Evolutionary conservation across 2,888 invertebrate genomes (phyloP).

Genomic region (Ichneumoninae sp.): DNA sequence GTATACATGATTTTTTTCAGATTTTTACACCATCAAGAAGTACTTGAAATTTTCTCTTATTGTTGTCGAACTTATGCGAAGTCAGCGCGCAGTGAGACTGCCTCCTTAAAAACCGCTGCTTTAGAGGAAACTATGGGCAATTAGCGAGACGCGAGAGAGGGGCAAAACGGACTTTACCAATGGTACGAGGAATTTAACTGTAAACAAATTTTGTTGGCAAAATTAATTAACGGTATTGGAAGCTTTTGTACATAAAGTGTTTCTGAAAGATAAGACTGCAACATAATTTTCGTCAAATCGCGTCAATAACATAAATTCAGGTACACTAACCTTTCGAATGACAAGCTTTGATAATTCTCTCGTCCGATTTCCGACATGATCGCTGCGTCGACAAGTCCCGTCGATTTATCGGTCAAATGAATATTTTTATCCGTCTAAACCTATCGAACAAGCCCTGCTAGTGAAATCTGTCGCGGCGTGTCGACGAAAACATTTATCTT

Average conservation of each 20-base stretch:
- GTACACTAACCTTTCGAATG: slow-evolving; percentile 75
- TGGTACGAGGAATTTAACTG: too few species aligned
- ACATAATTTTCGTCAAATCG: slow-evolving; percentile 33
- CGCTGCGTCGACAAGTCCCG: neutral
- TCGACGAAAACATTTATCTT: neutral
- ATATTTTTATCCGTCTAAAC: neutral
- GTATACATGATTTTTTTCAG: too few species aligned
- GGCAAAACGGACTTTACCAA: too few species aligned
- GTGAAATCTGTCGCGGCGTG: neutral
- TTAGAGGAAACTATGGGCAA: too few species aligned
- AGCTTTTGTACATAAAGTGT: too few species aligned
- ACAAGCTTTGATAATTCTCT: slow-evolving; percentile 72
- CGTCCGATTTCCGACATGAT: slow-evolving; percentile 16
- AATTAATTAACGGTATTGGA: too few species aligned
- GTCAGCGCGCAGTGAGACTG: too few species aligned
- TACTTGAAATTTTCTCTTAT: too few species aligned
- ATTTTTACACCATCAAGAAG: too few species aligned
- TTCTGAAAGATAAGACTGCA: neutral
- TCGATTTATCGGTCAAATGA: neutral
- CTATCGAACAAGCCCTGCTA: neutral
- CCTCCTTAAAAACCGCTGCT: too few species aligned
- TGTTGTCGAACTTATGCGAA: too few species aligned
- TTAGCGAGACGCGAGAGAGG: too few species aligned
- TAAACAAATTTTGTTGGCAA: neutral
- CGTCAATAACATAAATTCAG: slow-evolving; percentile 37